Percentiles rank a stretch among this genome's conserved stretches.
These are phyloP conservation scores for Bellardia bayeri DNA, from an alignment of 2,888 invertebrate genomes.

Conservation along the genomic window DNA sequence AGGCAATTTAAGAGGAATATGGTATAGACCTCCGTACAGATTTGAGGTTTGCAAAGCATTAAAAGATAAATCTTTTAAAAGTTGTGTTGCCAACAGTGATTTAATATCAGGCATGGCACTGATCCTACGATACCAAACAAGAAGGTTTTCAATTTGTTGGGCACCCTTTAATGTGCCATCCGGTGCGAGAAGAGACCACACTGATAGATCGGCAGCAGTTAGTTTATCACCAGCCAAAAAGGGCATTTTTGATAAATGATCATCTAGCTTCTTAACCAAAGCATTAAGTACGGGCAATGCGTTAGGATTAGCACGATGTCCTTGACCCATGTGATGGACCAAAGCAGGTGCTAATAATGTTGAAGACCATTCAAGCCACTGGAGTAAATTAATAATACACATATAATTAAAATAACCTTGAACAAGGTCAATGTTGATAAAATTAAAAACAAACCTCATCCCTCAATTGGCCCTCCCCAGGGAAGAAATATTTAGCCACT, in stretches of 20 bases:
- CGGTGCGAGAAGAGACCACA: slow-evolving; percentile 91
- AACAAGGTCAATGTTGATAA: slow-evolving; percentile 52
- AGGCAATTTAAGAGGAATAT: slow-evolving; percentile 83
- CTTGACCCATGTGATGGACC: slow-evolving; percentile 85
- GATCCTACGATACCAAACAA: slow-evolving; percentile 87
- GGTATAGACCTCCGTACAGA: slow-evolving; percentile 84
- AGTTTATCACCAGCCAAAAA: slow-evolving; percentile 87
- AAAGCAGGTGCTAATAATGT: slow-evolving; percentile 86
- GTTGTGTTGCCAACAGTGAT: slow-evolving; percentile 82
- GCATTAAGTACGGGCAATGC: slow-evolving; percentile 86
- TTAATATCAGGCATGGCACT: slow-evolving; percentile 86
- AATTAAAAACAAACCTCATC: slow-evolving; percentile 81
- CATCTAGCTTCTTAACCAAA: slow-evolving; percentile 86
- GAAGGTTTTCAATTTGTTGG: slow-evolving; percentile 85
- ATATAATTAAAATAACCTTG: slow-evolving; percentile 59
- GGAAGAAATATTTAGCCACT: slow-evolving; percentile 88
- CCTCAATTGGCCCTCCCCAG: slow-evolving; percentile 83
- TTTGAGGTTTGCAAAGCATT: slow-evolving; percentile 84
- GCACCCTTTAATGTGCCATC: slow-evolving; percentile 87
- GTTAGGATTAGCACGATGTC: slow-evolving; percentile 85
- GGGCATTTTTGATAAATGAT: slow-evolving; percentile 85
- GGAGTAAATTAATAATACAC: slow-evolving; percentile 68
- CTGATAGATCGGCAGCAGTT: slow-evolving; percentile 88
- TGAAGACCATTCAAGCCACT: slow-evolving; percentile 89
- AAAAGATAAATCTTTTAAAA: slow-evolving; percentile 81